Conservation (phyloP, 1,140 invertebrate genomes). For the Globodera rostochiensis region DNA sequence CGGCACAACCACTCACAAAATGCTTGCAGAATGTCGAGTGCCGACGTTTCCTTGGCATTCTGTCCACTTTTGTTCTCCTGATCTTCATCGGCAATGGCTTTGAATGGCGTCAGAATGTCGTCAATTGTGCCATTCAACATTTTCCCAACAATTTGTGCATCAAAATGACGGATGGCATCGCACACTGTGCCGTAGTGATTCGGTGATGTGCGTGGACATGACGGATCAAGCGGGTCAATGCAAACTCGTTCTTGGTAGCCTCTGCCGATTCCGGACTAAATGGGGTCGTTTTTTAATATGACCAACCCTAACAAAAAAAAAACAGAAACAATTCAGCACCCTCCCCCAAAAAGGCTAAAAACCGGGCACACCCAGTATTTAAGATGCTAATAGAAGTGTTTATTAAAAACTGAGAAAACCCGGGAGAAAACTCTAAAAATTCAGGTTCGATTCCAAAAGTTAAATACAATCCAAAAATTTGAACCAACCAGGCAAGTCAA, state of each 20-base stretch:
- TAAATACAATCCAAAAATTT: too few relatives aligned
- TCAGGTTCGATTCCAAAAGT: too few relatives aligned
- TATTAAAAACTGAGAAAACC: too few relatives aligned
- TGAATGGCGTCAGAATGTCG: not conserved
- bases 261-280: constrained; percentile 80
- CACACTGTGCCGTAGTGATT: constrained; percentile 74
- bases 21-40: not conserved
- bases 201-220: constrained; percentile 82
- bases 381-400: too few relatives aligned
- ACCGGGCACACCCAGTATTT: too few relatives aligned
- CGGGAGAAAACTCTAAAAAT: too few relatives aligned
- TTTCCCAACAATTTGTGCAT: not conserved
- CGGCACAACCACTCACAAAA: not conserved
- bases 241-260: constrained; percentile 96
- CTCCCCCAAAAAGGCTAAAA: too few relatives aligned
- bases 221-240: constrained; percentile 83
- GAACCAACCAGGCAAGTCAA: too few relatives aligned
- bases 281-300: too few relatives aligned
- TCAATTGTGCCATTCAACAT: not conserved
- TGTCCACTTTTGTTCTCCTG: not conserved
- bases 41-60: not conserved
- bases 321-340: too few relatives aligned
- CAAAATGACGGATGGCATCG: not conserved
- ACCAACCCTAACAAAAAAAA: too few relatives aligned
- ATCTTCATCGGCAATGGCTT: not conserved